Evolutionary conservation across 2,113 vertebrate genomes (phyloP).

Genomic region (Plecotus auritus): DNA sequence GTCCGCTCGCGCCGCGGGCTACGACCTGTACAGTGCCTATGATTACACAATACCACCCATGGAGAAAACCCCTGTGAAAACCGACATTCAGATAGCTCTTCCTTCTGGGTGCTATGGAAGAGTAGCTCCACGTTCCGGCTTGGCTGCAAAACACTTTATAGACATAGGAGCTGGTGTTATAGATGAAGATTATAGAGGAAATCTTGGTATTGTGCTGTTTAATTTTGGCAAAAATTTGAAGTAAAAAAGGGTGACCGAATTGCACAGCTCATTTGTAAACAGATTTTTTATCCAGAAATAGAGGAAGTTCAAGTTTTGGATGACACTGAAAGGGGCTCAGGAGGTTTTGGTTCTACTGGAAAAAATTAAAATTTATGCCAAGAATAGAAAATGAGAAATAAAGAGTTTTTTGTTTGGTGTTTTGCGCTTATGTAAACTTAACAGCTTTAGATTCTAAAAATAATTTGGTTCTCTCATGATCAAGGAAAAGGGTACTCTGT

Average conservation of each 20-base stretch:
- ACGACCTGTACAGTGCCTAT: conserved; percentile 96
- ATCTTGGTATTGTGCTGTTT: conserved; percentile 95
- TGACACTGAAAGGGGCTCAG: conserved; percentile 89
- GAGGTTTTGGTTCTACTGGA: conserved; percentile 97
- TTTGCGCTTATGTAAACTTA: background rate
- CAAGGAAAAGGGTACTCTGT: background rate
- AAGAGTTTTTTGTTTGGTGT: background rate
- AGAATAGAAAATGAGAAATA: background rate
- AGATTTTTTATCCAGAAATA: conserved; percentile 93
- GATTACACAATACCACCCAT: conserved; percentile 88
- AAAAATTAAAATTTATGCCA: conserved; percentile 80
- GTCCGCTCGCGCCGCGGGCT: conserved; percentile 91
- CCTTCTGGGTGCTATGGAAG: conserved; percentile 93
- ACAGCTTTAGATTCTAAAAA: background rate
- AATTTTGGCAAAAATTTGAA: conserved; percentile 92
- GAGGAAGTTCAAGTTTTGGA: conserved; percentile 89
- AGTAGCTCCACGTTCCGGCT: conserved; percentile 95
- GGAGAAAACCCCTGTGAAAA: conserved; percentile 94
- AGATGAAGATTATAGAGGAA: conserved; percentile 98
- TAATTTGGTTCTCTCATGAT: background rate
- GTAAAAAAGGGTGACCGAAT: conserved; percentile 97
- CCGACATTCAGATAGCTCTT: conserved; percentile 95
- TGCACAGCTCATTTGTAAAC: conserved; percentile 97
- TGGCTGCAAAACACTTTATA: conserved; percentile 95
- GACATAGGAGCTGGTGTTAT: conserved; percentile 99